Percentiles rank a stretch among this genome's conserved stretches.
Conservation (phyloP, 2,113 vertebrate genomes). For the Cryptotis parvus region DNA sequence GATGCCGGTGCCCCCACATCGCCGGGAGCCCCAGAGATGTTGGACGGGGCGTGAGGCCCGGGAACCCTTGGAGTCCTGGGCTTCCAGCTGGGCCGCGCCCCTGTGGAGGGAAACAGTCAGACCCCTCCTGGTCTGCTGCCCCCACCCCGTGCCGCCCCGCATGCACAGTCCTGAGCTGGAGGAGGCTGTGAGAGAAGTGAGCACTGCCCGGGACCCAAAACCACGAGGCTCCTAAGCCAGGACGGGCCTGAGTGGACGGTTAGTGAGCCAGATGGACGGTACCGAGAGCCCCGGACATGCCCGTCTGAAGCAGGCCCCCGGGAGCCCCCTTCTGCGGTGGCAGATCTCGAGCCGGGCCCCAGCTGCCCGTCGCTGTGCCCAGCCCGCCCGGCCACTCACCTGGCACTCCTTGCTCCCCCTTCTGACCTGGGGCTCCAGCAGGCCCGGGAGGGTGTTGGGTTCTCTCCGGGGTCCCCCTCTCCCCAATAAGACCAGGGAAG, state of each 20-base stretch:
- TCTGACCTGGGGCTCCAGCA: slow-evolving; percentile 87
- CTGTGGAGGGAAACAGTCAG: slow-evolving; percentile 82
- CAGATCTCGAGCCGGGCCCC: too few species aligned
- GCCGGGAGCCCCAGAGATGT: slow-evolving; percentile 89
- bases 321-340: too few species aligned
- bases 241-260: too few species aligned
- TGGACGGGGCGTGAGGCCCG: slow-evolving; percentile 88
- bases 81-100: slow-evolving; percentile 89
- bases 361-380: too few species aligned
- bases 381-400: slow-evolving; percentile 89
- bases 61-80: slow-evolving; percentile 89
- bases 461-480: slow-evolving; percentile 89
- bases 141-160: too few species aligned
- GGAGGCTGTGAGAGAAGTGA: too few species aligned
- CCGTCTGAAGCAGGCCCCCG: too few species aligned
- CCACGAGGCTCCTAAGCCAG: neutral
- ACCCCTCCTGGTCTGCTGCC: too few species aligned
- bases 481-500: slow-evolving; percentile 88
- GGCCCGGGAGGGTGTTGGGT: slow-evolving; percentile 89
- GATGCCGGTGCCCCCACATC: slow-evolving; percentile 90
- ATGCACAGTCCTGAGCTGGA: too few species aligned
- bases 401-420: slow-evolving; percentile 90
- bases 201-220: too few species aligned
- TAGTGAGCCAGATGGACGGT: too few species aligned
- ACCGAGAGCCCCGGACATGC: too few species aligned